Percentiles rank a stretch among this genome's conserved stretches.
These are phyloP conservation scores for Nephrotoma appendiculata DNA, from an alignment of 2,888 invertebrate genomes.

Conservation along the genomic window DNA sequence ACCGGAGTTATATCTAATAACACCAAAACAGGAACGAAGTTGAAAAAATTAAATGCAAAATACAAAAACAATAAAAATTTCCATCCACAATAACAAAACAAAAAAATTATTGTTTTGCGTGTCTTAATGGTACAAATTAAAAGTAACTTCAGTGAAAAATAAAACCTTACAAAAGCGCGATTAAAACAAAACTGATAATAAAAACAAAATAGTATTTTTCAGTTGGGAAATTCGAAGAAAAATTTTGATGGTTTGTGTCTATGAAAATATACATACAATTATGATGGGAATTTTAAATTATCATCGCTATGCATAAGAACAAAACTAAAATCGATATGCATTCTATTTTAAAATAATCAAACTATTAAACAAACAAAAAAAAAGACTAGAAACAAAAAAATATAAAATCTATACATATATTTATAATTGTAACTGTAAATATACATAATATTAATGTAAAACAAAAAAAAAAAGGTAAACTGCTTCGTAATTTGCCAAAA, in stretches of 20 bases:
- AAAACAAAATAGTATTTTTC: not conserved
- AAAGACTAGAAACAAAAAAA: not conserved
- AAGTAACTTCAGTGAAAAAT: not conserved
- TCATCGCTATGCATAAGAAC: not conserved
- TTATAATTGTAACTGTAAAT: not conserved
- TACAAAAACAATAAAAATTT: not conserved
- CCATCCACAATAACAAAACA: not conserved
- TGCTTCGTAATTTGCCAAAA: not conserved
- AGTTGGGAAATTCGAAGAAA: not conserved
- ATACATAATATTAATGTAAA: not conserved
- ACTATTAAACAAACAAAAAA: not conserved
- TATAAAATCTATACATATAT: not conserved
- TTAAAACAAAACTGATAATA: not conserved
- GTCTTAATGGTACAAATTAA: not conserved
- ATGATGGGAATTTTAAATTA: not conserved
- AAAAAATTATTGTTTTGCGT: not conserved
- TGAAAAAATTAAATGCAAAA: not conserved
- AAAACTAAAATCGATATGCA: not conserved
- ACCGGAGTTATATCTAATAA: not conserved
- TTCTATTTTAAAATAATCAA: not conserved
- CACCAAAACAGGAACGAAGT: slow-evolving; percentile 2
- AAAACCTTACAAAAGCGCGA: not conserved
- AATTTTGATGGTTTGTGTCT: not conserved
- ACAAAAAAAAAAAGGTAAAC: not conserved
- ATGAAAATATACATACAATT: not conserved